Base-by-base conservation (phyloP, 2,888 invertebrate species). In the Lordiphosa fenestrarum region DNA sequence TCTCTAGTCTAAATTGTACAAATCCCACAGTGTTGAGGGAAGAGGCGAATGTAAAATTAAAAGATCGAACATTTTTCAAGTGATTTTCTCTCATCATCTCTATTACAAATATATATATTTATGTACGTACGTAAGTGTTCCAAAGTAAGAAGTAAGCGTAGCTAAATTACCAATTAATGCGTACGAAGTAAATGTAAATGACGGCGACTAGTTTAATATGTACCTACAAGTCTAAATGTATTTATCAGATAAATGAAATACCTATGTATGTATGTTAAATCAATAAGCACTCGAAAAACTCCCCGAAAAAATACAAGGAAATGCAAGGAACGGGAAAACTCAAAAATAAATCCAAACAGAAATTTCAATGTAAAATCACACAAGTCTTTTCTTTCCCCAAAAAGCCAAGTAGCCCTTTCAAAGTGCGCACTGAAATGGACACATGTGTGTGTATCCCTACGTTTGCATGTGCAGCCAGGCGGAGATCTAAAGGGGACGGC, bases 401-500 rank as follows among this genome's bases (percentile, higher is more conserved):
- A n/a, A 41, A 72, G 66, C 67, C 60, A 83, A 84, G 82, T 84
- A 84, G 80, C 83, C 84, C 71, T 84, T 84, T 84, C 65, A 82
- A 84, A 75, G 64, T 78, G 80, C 75, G 80, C 80, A 84, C 84
- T 80, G 73, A 82, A 78, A 78, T 78, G 83, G 83, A 75, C 76
- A 66, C 57, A 70, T 58, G 65, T 47, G 47, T 23, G 13, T 39
- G 35, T 23, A 4, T 72, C 66, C 62, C 66, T 65, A 53, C 81
- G 72, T 81, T 85, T 77, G 85, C 80, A 85, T 86, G 86, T 84
- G 82, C 85, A 84, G 56, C 75, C 73, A 77, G 71, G 73, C 80
- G 70, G 49, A 76, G 75, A 86, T 86, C 85, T 84, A 71, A 85
- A 35, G 77, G 86, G 86, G 66, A 56, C 68, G 68, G 53, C 57